phyloP scores from a whole-genome alignment of 2,888 invertebrate genomes.

The Cephus pulcher region DNA sequence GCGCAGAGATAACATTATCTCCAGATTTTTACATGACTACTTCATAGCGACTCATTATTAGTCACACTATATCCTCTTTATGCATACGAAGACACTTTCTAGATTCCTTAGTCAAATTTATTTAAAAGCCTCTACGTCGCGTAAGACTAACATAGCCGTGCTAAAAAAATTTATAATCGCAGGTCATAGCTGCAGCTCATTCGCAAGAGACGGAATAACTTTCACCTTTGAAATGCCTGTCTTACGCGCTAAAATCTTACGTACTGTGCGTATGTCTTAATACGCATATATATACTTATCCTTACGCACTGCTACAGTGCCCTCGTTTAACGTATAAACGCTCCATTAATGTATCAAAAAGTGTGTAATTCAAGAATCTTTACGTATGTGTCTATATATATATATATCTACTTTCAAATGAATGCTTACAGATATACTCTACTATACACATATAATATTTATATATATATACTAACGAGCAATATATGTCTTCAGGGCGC shows the following conservation, averaged over 20 bases:
- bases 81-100: background rate
- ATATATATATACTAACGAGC: background rate
- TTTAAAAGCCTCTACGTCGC: background rate
- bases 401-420: background rate
- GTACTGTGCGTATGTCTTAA: background rate
- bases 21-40: background rate
- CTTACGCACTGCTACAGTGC: background rate
- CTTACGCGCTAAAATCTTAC: background rate
- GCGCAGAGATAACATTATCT: background rate
- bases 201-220: constrained; percentile 38
- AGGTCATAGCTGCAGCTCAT: constrained; percentile 34
- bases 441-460: background rate
- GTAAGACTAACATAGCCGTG: background rate
- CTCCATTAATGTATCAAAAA: background rate
- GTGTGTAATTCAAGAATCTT: background rate
- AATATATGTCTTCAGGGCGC: background rate
- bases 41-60: background rate
- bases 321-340: background rate
- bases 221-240: constrained; percentile 33
- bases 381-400: background rate
- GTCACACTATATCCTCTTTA: background rate
- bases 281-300: background rate
- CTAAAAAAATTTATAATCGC: constrained; percentile 26
- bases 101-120: background rate
- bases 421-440: background rate